Conservation (phyloP, 2,113 vertebrate species). For the Vulpes vulpes region DNA sequence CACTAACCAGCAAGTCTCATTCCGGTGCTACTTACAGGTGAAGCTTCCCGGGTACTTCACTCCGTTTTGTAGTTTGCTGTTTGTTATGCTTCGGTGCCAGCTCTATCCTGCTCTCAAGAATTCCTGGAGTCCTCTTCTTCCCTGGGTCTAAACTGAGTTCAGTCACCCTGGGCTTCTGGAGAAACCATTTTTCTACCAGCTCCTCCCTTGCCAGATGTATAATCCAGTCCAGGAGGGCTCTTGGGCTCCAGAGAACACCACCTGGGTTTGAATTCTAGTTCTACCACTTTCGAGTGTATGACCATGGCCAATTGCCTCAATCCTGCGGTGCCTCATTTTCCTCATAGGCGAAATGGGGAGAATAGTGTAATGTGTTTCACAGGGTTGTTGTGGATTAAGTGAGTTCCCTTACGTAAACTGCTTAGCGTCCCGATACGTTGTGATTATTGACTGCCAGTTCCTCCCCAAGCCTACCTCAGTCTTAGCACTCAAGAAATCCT, state of each 20-base stretch:
- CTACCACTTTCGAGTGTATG: neutral
- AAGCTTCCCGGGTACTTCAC: neutral
- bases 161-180: neutral
- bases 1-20: neutral
- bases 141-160: neutral
- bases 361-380: neutral
- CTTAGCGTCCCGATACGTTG: neutral
- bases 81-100: neutral
- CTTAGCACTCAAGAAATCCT: neutral
- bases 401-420: neutral
- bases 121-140: neutral
- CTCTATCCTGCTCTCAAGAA: neutral
- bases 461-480: neutral
- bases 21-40: neutral
- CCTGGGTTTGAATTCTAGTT: neutral
- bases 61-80: neutral
- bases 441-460: neutral
- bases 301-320: neutral
- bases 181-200: neutral
- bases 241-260: neutral
- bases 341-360: neutral
- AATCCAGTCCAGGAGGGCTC: neutral
- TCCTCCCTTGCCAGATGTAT: neutral
- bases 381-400: neutral
- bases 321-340: neutral